Evolutionary conservation across 30 jellyfish, hydroid and myxozoan genomes (phyloP), one percentile per base, ranked within the genome.

Genomic region (Hydractinia echinata): DNA sequence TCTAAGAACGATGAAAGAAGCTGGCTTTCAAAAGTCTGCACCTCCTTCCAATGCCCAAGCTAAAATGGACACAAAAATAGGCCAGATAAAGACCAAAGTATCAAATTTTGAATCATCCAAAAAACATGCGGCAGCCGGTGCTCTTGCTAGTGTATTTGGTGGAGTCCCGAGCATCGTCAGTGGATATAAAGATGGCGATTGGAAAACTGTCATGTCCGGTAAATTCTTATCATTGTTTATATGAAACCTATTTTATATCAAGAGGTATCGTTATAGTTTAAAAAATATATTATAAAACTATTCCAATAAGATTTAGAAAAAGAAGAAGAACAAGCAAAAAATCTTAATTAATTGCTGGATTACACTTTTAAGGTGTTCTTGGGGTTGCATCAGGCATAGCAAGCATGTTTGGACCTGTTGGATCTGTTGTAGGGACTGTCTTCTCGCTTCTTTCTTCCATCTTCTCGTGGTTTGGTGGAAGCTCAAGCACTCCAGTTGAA

Each of bases 401-500:
- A 6, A 64, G 74, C 39, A 13, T 64, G 7, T 6, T 64, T 44
- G 74, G 74, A 64, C 74, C 74, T 6, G 6, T 64, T 64, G 74
- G 74, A 0, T 64, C 74, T n/a, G 39, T 64, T 13, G 74, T 64
- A n/a, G 74, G 74, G 39, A 64, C 74, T n/a, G 74, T 64, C 10
- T 13, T 64, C 0, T n/a, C 74, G 51, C 18, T 64, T 6, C 10
- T 64, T 13, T 64, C 74, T n/a, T n/a, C 74, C 4, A 64, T 64
- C 7, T 64, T 64, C 39, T 64, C 74, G 39, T 64, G 19, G 10
- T 64, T 64, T 13, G 74, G 74, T 6, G 74, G 74, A 7, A 64
- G 74, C 39, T n/a, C 51, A 7, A 51, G 51, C 7, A 9, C 19
- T n/a, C 74, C 74, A 64, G 39, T n/a, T 7, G 74, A 64, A 64